Evolutionary conservation across 1,140 invertebrate species (phyloP).

Genomic region (Orchesella cincta): DNA sequence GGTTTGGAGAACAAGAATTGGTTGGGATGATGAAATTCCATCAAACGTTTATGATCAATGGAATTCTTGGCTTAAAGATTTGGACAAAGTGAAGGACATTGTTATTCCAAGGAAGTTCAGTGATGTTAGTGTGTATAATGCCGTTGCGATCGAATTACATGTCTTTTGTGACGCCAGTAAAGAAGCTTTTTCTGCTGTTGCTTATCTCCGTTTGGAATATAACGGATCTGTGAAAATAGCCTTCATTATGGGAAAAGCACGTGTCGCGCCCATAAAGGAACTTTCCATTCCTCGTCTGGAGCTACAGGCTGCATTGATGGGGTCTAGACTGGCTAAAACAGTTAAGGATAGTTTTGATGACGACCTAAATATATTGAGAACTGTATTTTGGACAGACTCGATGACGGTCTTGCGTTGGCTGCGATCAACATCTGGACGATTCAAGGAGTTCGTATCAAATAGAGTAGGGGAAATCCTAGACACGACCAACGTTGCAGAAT

Average conservation of each 20-base stretch:
- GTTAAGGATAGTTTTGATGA: not conserved
- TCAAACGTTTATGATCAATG: not conserved
- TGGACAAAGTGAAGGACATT: not conserved
- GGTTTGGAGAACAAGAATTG: constrained; percentile 37
- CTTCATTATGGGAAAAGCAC: constrained; percentile 52
- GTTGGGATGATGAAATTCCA: constrained; percentile 44
- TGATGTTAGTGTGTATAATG: not conserved
- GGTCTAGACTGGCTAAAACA: constrained; percentile 32
- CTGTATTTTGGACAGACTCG: not conserved
- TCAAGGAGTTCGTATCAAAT: not conserved
- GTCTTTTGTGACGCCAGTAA: constrained; percentile 33
- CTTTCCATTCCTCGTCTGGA: constrained; percentile 56
- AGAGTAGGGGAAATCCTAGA: not conserved
- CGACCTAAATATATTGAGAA: not conserved
- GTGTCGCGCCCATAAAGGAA: constrained; percentile 52
- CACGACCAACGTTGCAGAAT: not conserved
- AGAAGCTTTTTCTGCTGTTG: constrained; percentile 24
- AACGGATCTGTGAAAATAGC: constrained; percentile 23
- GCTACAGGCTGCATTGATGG: constrained; percentile 55
- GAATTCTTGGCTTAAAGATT: constrained; percentile 24
- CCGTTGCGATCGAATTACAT: constrained; percentile 34
- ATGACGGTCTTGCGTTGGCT: constrained; percentile 6
- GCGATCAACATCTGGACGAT: not conserved
- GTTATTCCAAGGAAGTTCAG: constrained; percentile 37
- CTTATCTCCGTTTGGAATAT: constrained; percentile 22